Evolutionary conservation across 1,140 invertebrate species (phyloP), one percentile per base, ranked within the genome.

Genomic region (Dendrolimus kikuchii): DNA sequence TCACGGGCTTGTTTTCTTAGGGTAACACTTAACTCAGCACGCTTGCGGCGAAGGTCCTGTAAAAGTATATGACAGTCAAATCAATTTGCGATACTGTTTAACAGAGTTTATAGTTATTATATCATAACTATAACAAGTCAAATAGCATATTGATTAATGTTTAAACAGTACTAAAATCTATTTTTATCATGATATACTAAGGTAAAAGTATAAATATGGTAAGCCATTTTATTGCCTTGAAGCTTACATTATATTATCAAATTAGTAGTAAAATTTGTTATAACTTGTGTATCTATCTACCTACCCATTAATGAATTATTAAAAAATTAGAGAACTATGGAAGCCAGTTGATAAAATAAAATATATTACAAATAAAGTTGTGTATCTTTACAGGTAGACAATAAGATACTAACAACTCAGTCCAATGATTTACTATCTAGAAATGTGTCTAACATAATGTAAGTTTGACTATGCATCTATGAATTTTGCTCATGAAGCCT

Each of bases 1-100:
- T 99, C 97, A 74, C 98, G 95, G 45, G 95, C 94, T 5, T 94
- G 93, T 89, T 99, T 99, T 8, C 98, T 89, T 5, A 99, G 87
- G 66, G 98, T 95, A 7, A 99, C 92, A 6, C 92, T 95, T 23
- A 95, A 90, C 80, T 99, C 96, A 68, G 91, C 93, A 57, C 98
- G 90, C 56, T 96, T 92, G 62, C 96, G 90, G 53, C 98, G 91
- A 77, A 98, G 92, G 66, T 97, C 95, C 94, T 96, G 63, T 37
- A 43, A 7, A 8, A 36, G n/a, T 44, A 40, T 46, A 10, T 46
- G 38, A 38, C 7, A 7, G 43, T 51, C 44, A 5, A 6, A 45
- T 42, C 5, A 38, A 44, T 44, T 5, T 7, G 8, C 23, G n/a
- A n/a, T n/a, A n/a, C n/a, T n/a, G n/a, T n/a, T n/a, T n/a, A n/a